A percentile compares a stretch with the other conserved stretches of the same genome.
phyloP scores from a whole-genome alignment of 1,140 invertebrate species.

The Cylas formicarius region DNA sequence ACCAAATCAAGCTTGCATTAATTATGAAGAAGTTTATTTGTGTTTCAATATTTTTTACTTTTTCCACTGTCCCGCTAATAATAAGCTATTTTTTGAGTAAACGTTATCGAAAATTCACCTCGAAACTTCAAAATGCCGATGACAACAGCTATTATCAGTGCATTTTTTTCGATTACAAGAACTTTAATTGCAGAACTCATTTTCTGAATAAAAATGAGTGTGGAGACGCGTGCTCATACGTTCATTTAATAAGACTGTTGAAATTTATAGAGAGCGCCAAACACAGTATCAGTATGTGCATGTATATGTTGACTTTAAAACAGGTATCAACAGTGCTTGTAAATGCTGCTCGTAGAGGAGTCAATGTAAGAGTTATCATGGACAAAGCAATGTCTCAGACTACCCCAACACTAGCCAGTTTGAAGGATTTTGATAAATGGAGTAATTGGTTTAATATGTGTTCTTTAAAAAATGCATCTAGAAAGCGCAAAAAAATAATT shows the following conservation, averaged over 20 bases:
- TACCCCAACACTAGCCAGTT: constrained; percentile 13
- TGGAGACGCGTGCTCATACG: constrained; percentile 23
- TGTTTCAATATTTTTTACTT: constrained; percentile 5
- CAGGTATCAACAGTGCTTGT: constrained; percentile 23
- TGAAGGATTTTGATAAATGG: constrained; percentile 9
- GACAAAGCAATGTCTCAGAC: constrained; percentile 23
- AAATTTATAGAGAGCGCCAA: constrained; percentile 25
- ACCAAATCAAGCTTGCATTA: constrained; percentile 3
- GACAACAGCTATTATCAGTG: constrained; percentile 24
- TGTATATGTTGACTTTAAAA: constrained; percentile 27
- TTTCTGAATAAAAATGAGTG: constrained; percentile 22
- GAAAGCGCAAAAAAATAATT: constrained; percentile 3
- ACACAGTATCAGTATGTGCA: constrained; percentile 29
- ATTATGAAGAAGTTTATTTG: constrained; percentile 16
- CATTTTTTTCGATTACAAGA: constrained; percentile 22
- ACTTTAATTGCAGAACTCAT: constrained; percentile 23
- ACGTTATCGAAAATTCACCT: constrained; percentile 15
- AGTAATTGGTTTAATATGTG: constrained; percentile 18
- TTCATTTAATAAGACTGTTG: constrained; percentile 17
- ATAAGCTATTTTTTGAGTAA: constrained; percentile 21
- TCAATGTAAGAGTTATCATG: constrained; percentile 27
- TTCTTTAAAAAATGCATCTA: constrained; percentile 1
- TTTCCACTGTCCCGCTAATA: constrained; percentile 17
- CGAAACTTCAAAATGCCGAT: constrained; percentile 11
- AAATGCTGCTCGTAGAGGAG: constrained; percentile 24